These are phyloP conservation scores for Perithous albicinctus DNA, from an alignment of 2,888 invertebrate genomes.

Conservation along the genomic window DNA sequence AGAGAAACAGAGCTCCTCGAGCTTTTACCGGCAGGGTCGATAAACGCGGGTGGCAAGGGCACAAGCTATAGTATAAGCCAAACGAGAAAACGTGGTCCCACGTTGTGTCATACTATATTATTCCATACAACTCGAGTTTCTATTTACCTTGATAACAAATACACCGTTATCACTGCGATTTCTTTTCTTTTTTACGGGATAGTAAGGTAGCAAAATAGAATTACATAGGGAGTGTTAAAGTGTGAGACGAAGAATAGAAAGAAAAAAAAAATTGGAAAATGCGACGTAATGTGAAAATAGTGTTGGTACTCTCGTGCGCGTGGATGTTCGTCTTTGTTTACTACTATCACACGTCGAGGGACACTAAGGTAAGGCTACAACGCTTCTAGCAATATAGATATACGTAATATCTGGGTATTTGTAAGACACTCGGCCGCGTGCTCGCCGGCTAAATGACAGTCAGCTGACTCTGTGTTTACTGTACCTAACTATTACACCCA, in stretches of 20 bases:
- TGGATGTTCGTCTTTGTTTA: conserved; percentile 89
- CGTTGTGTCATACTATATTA: conserved; percentile 2
- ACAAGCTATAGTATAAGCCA: conserved; percentile 22
- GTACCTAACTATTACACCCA: too few species aligned
- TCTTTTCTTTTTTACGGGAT: background rate
- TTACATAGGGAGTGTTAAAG: conserved; percentile 35
- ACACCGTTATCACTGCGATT: background rate
- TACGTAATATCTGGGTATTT: background rate
- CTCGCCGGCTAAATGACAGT: conserved; percentile 22
- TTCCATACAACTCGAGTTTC: conserved; percentile 1
- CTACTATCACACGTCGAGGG: conserved; percentile 87
- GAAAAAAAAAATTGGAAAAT: conserved; percentile 79
- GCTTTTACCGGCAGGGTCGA: conserved; percentile 68
- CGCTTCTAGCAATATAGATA: background rate
- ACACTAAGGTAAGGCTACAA: conserved; percentile 86
- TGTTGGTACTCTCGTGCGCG: conserved; percentile 87
- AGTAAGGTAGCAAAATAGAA: conserved; percentile 1
- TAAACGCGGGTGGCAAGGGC: conserved; percentile 59
- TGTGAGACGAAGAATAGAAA: conserved; percentile 14
- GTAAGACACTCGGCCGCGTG: conserved; percentile 25
- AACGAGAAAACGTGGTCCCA: conserved; percentile 55
- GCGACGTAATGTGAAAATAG: conserved; percentile 88
- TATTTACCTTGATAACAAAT: conserved; percentile 7
- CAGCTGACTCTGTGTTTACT: conserved; percentile 8
- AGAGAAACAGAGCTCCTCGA: conserved; percentile 49